These are phyloP conservation scores for Pyrgilauda ruficollis DNA, from an alignment of 2,113 vertebrate species.

Conservation along the genomic window DNA sequence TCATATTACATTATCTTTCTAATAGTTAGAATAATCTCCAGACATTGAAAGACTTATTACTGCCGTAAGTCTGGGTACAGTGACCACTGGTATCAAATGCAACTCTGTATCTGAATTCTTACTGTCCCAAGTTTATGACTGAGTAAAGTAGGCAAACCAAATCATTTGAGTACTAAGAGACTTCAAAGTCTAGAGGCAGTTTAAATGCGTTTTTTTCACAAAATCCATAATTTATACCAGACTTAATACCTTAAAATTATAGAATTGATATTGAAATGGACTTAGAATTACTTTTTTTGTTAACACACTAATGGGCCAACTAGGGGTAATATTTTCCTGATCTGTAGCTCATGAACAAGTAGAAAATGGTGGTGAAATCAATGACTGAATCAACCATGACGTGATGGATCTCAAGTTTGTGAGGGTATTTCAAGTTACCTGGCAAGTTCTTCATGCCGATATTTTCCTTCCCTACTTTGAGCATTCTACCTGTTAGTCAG, in stretches of 20 bases:
- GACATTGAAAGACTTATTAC: background rate
- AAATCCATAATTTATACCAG: background rate
- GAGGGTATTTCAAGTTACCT: background rate
- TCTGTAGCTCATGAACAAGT: background rate
- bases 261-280: background rate
- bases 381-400: background rate
- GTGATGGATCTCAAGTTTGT: background rate
- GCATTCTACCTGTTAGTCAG: background rate
- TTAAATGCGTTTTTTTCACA: background rate
- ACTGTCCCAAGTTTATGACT: background rate
- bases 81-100: background rate
- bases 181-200: background rate
- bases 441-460: background rate
- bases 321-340: background rate
- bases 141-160: background rate
- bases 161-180: background rate
- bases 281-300: background rate
- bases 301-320: background rate
- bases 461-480: background rate
- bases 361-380: background rate
- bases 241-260: background rate
- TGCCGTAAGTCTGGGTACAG: background rate
- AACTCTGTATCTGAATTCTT: background rate
- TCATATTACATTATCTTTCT: background rate
- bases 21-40: background rate